Evolutionary conservation across 1,140 invertebrate species (phyloP), one percentile per base, ranked within the genome.

Genomic region (Centruroides sculpturatus): DNA sequence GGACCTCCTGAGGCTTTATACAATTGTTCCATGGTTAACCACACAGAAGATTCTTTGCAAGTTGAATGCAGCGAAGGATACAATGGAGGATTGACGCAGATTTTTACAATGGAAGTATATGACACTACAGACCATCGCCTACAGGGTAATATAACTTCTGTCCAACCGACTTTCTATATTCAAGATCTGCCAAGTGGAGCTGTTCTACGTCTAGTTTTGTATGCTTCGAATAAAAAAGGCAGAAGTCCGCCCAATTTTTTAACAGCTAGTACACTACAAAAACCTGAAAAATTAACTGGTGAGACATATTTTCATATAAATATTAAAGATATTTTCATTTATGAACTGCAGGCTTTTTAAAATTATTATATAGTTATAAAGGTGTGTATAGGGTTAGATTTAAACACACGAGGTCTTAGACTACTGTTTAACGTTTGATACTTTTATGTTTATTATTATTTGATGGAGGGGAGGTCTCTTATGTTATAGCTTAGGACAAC

Each of bases 21-120:
- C 34, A 92, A 92, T 72, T 92, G 89, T 75, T 89, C 87, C 0
- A 80, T 91, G 13, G 80, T 84, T 57, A 92, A 92, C 72, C 86
- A 88, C 70, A 91, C 87, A 57, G 81, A 83, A 60, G 86, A 90
- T 68, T 84, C 86, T 1, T 73, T 88, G 53, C 80, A 84, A 66
- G 82, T 89, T 23, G 82, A 86, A 64, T 89, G 86, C 69, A 75
- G 81, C 0, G 86, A 89, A 73, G 86, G 86, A 13, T 82, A 83
- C 67, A 85, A 89, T 67, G 87, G 88, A 9, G 87, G 87, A 7
- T 78, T 89, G 36, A 79, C 84, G n/a, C 88, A 91, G 72, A 82
- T 83, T 69, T 92, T 92, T 73, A 75, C 87, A 50, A 75, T 91
- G 58, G 86, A 90, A 75, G 85, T 88, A 51, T 79, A 83, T 60